Percentiles rank a stretch among this genome's conserved stretches.
phyloP scores from a whole-genome alignment of 2,113 vertebrate genomes.

The Rana temporaria region DNA sequence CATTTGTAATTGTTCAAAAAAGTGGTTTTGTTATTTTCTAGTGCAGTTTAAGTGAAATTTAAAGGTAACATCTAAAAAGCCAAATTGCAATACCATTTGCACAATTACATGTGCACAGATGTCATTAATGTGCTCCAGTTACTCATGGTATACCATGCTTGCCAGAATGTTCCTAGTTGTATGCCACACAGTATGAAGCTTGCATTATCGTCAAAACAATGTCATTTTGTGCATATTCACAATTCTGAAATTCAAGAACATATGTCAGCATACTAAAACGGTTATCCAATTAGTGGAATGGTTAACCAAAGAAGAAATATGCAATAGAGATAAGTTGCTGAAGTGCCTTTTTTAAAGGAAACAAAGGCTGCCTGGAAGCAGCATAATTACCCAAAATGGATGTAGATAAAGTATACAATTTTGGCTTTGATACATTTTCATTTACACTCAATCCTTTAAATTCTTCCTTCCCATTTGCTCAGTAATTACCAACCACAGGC shows the following conservation, averaged over 20 bases:
- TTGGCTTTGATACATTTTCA: constrained; percentile 65
- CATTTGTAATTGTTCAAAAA: too few species aligned
- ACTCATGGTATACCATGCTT: not conserved
- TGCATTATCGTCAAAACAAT: constrained; percentile 28
- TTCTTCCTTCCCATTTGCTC: constrained; percentile 69
- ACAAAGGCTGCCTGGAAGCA: constrained; percentile 29
- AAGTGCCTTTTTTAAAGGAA: constrained; percentile 46
- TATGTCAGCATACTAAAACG: not conserved
- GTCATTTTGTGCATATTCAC: not conserved
- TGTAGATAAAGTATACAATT: constrained; percentile 63
- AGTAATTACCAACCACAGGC: constrained; percentile 74
- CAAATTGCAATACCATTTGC: not conserved
- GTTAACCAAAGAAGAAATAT: constrained; percentile 39
- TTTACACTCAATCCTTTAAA: constrained; percentile 66
- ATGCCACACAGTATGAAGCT: constrained; percentile 37
- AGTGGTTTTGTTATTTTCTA: too few species aligned
- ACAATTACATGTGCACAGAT: not conserved
- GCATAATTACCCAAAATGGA: constrained; percentile 58
- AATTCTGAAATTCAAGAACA: constrained; percentile 8
- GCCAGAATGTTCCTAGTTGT: not conserved
- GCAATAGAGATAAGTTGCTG: constrained; percentile 32
- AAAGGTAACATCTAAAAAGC: too few species aligned
- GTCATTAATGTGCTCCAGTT: not conserved
- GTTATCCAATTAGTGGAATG: constrained; percentile 20
- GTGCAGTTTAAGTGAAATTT: too few species aligned